Conservation (phyloP, 2,888 invertebrate species). For the Scaptomyza tumidula region DNA sequence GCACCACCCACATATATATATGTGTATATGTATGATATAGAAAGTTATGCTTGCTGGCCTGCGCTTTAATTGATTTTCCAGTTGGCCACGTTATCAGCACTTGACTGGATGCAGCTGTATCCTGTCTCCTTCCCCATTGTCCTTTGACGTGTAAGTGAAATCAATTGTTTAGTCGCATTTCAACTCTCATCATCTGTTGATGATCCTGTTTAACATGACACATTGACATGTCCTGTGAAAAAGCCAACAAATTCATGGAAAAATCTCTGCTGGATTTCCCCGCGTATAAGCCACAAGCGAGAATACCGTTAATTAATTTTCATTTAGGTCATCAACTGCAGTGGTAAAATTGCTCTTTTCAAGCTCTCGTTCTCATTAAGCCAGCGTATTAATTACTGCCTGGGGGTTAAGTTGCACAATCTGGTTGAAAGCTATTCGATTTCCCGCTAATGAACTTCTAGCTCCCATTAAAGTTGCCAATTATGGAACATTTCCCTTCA, state of each 20-base stretch:
- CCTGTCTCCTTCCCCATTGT: neutral
- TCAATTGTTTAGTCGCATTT: constrained; percentile 35
- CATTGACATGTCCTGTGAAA: constrained; percentile 5
- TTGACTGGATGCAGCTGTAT: constrained; percentile 62
- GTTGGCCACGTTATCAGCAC: constrained; percentile 72
- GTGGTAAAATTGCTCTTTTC: constrained; percentile 2
- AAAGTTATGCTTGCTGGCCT: constrained; percentile 40
- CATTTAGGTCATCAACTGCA: constrained; percentile 35
- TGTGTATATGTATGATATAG: neutral
- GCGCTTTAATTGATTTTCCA: constrained; percentile 76
- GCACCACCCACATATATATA: constrained; percentile 1
- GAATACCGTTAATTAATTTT: constrained; percentile 45
- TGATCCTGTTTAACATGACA: constrained; percentile 25
- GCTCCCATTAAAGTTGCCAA: constrained; percentile 1
- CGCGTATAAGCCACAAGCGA: constrained; percentile 1
- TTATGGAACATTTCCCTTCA: constrained; percentile 6
- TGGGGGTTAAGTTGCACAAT: constrained; percentile 34
- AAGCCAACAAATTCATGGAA: neutral
- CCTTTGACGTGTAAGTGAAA: constrained; percentile 12
- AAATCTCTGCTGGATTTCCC: neutral
- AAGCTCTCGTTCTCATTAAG: neutral
- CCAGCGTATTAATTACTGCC: constrained; percentile 39
- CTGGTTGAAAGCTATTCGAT: constrained; percentile 6
- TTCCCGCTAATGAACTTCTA: constrained; percentile 1
- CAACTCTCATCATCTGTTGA: constrained; percentile 15